Evolutionary conservation across 2,113 vertebrate species (phyloP).

Genomic region (Camelus bactrianus): DNA sequence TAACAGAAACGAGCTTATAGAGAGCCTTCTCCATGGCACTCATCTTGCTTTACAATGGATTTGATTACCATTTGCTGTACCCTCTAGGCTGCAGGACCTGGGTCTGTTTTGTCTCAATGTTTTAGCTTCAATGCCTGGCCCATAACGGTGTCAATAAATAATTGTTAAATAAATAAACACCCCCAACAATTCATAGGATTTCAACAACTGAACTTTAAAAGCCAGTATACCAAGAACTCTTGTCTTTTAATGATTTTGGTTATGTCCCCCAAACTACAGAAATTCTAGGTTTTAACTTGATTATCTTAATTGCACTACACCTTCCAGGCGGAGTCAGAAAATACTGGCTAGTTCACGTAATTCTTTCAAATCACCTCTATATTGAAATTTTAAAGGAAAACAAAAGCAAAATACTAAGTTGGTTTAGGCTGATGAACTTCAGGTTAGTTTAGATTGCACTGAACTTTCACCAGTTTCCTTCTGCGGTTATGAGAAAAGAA

Average conservation of each 20-base stretch:
- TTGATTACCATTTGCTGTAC: background rate
- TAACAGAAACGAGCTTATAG: background rate
- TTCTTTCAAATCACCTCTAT: background rate
- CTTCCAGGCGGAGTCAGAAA: background rate
- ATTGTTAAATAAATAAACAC: background rate
- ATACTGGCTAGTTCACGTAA: background rate
- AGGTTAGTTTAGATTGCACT: background rate
- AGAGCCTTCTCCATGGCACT: background rate
- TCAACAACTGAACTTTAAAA: background rate
- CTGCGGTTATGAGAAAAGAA: background rate
- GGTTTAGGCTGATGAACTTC: background rate
- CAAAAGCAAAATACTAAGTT: background rate
- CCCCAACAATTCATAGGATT: background rate
- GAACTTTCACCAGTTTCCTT: background rate
- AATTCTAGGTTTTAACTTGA: background rate
- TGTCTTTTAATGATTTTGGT: background rate
- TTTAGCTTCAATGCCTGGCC: background rate
- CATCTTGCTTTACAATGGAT: background rate
- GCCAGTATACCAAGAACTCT: background rate
- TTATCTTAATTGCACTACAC: background rate
- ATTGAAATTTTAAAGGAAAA: constrained; percentile 22
- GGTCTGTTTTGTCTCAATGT: background rate
- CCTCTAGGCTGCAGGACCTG: background rate
- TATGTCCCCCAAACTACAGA: background rate
- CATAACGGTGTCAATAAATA: background rate